Evolutionary conservation across 2,113 vertebrate genomes (phyloP), one percentile per base, ranked within the genome.

Genomic region (Acrocephalus kingi): DNA sequence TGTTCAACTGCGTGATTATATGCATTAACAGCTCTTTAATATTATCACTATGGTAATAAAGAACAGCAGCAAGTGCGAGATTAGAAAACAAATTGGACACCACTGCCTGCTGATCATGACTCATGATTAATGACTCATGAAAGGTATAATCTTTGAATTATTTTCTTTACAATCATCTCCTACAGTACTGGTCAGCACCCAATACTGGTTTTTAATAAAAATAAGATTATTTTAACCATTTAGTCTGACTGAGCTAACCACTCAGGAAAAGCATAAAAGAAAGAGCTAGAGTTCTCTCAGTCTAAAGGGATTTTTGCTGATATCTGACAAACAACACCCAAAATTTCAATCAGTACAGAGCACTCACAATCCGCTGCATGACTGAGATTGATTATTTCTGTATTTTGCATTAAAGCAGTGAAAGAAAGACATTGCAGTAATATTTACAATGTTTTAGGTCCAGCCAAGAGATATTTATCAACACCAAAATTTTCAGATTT

Each of bases 1-100:
- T 86, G 89, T 90, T 87, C 78, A 78, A 5, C 55, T 91, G 72
- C 1, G 4, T 87, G 73, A 56, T 90, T 90, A 82, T 41, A 56
- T 72, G 89, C 85, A 89, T 92, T 92, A 94, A 63, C 66, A 84
- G 69, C 54, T 86, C 88, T 87, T 92, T 83, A 96, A 85, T 79
- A 92, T 95, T 91, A 96, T 96, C 79, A 58, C 94, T 95, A 96
- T 94, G 94, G 95, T 62, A 96, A 96, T 96, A 94, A 78, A 90
- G 73, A 94, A 55, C 66, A 78, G 48, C 79, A 83, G 58, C 72
- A 87, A 96, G 55, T 55, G 37, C 3, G 0, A 43, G 91, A 93
- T 94, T 71, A 90, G 84, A 90, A 92, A 96, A 95, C 91, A 95
- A 96, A 96, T 91, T 96, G 96, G 93, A 96, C 76, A 87, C 59